These are phyloP conservation scores for Xestobium rufovillosum DNA, from an alignment of 2,888 invertebrate genomes.

Conservation along the genomic window DNA sequence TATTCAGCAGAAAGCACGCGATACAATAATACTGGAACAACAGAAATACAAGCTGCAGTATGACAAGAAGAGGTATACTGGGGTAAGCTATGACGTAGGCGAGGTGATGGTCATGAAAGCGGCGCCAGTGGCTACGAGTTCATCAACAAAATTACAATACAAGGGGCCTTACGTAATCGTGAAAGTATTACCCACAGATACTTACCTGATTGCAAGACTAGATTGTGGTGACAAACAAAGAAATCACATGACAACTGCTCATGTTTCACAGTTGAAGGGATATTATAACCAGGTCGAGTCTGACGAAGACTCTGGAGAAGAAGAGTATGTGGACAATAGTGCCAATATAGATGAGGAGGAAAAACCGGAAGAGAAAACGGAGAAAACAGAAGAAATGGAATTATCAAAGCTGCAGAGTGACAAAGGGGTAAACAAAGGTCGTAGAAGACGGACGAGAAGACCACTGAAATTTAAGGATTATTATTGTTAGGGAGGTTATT, in stretches of 20 bases:
- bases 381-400: too few species aligned
- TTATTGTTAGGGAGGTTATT: too few species aligned
- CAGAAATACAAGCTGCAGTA: slow-evolving; percentile 5
- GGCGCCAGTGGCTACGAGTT: slow-evolving; percentile 6
- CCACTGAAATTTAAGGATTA: too few species aligned
- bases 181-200: slow-evolving; percentile 8
- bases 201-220: slow-evolving; percentile 8
- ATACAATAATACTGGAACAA: too few species aligned
- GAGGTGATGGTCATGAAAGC: slow-evolving; percentile 8
- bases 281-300: slow-evolving; percentile 5
- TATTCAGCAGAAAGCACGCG: slow-evolving; percentile 5
- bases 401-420: too few species aligned
- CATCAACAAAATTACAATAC: slow-evolving; percentile 9
- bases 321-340: too few species aligned
- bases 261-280: slow-evolving; percentile 8
- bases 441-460: too few species aligned
- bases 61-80: slow-evolving; percentile 5
- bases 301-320: too few species aligned
- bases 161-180: slow-evolving; percentile 9
- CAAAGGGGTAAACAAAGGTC: too few species aligned
- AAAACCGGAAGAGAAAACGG: too few species aligned
- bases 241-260: slow-evolving; percentile 6
- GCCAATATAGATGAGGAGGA: too few species aligned
- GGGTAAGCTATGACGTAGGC: slow-evolving; percentile 6
- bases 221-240: slow-evolving; percentile 1